These are phyloP conservation scores for Tinamus major DNA, from an alignment of 2,797 vertebrate species.

Conservation along the genomic window DNA sequence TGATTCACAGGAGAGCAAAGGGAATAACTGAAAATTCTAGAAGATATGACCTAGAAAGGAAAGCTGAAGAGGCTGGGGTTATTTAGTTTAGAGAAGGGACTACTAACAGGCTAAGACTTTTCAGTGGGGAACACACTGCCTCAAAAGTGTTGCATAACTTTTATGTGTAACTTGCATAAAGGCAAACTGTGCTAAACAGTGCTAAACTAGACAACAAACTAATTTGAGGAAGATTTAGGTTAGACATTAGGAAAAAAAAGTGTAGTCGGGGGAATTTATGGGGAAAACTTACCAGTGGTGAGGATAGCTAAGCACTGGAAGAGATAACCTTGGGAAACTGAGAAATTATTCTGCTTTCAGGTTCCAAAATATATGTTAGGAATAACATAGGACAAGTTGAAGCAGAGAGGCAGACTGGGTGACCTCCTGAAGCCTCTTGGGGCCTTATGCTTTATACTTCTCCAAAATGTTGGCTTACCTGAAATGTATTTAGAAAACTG, in stretches of 20 bases:
- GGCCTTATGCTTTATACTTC: not conserved
- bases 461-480: not conserved
- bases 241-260: not conserved
- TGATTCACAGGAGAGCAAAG: not conserved
- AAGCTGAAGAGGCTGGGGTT: not conserved
- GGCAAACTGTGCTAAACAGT: not conserved
- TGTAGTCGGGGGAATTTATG: not conserved
- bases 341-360: not conserved
- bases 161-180: too few relatives aligned
- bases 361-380: not conserved
- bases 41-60: not conserved
- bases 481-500: not conserved
- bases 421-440: not conserved
- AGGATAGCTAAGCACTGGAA: not conserved
- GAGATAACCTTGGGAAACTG: not conserved
- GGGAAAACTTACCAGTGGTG: not conserved
- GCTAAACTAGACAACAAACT: not conserved
- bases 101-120: not conserved
- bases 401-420: not conserved
- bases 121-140: not conserved
- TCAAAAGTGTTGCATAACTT: not conserved
- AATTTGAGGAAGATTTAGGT: not conserved
- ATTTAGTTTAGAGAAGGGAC: not conserved
- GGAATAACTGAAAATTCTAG: not conserved
- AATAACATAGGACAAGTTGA: not conserved